A percentile compares a stretch with the other conserved stretches of the same genome.
Evolutionary conservation across 2,797 vertebrate species (phyloP).

Genomic region (Chelon labrosus): DNA sequence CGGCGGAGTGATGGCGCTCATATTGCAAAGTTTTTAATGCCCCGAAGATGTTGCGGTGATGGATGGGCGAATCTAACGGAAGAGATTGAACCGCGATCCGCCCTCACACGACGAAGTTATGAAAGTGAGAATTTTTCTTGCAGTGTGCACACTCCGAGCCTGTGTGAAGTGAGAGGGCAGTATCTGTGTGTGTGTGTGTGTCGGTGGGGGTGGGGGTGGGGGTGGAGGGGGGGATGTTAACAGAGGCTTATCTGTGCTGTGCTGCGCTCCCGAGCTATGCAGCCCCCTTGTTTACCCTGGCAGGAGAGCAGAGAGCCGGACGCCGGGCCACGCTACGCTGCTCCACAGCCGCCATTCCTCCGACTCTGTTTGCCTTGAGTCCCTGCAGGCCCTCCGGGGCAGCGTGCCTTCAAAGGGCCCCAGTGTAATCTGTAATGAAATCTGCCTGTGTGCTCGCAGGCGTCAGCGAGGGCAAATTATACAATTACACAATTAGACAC

Average conservation of each 20-base stretch:
- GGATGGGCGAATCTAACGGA: background rate
- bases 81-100: background rate
- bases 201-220: background rate
- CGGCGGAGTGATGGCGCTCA: background rate
- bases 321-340: conserved; percentile 62
- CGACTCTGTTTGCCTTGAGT: conserved; percentile 66
- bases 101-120: conserved; percentile 31
- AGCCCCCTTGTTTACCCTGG: conserved; percentile 85
- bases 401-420: conserved; percentile 84
- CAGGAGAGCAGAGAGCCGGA: conserved; percentile 83
- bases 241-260: conserved; percentile 68
- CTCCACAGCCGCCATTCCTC: conserved; percentile 56
- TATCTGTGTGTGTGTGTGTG: conserved; percentile 17
- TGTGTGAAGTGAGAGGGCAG: conserved; percentile 35
- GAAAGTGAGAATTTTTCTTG: background rate
- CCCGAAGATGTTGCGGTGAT: background rate
- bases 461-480: conserved; percentile 85
- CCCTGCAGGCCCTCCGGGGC: conserved; percentile 64
- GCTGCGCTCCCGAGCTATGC: conserved; percentile 77
- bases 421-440: conserved; percentile 84
- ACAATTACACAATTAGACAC: conserved; percentile 82
- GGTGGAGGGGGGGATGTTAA: conserved; percentile 60
- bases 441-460: conserved; percentile 83
- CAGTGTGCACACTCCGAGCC: conserved; percentile 28
- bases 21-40: background rate